These are phyloP conservation scores for Euwallacea similis DNA, from an alignment of 1,140 invertebrate genomes.

Conservation along the genomic window DNA sequence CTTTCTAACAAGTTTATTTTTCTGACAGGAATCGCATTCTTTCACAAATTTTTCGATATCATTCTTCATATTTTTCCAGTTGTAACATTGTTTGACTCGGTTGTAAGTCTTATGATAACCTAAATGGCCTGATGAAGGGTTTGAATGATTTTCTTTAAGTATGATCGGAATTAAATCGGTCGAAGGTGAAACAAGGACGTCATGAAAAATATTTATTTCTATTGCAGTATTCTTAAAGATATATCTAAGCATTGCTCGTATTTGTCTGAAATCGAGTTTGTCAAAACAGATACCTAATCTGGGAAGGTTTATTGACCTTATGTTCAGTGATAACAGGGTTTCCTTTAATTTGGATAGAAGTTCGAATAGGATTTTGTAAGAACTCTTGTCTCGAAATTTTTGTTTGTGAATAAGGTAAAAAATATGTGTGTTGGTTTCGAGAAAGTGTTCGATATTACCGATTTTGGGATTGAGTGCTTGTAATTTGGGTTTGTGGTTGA, in stretches of 20 bases:
- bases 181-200: background rate
- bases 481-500: constrained; percentile 3
- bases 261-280: background rate
- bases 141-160: constrained; percentile 12
- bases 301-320: constrained; percentile 1
- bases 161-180: constrained; percentile 3
- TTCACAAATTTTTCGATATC: constrained; percentile 47
- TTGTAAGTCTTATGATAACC: constrained; percentile 20
- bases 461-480: background rate
- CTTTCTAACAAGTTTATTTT: constrained; percentile 45
- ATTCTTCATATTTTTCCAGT: constrained; percentile 47
- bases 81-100: constrained; percentile 16
- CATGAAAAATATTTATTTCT: constrained; percentile 14
- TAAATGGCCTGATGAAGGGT: constrained; percentile 5
- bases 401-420: background rate
- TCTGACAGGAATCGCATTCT: constrained; percentile 49
- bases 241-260: constrained; percentile 3
- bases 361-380: background rate
- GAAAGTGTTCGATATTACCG: background rate
- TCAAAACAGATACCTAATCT: background rate
- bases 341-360: constrained; percentile 5
- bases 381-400: background rate
- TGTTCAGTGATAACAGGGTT: background rate
- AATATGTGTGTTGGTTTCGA: background rate
- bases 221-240: constrained; percentile 11